Conservation (phyloP, 1,140 invertebrate species). For the Lordiphosa collinella region DNA sequence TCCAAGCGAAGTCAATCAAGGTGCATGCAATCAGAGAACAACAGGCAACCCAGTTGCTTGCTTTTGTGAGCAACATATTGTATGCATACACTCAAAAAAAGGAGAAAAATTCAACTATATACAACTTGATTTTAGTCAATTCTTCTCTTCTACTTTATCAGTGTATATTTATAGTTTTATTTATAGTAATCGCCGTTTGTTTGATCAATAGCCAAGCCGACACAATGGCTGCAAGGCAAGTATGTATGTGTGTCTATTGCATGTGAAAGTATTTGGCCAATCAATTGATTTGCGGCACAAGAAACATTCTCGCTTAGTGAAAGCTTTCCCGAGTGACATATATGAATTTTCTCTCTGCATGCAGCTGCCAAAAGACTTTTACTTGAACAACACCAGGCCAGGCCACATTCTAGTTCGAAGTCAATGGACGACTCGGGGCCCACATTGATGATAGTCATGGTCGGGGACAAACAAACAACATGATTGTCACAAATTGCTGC, state of each 20-base stretch:
- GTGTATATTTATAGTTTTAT: slow-evolving; percentile 2
- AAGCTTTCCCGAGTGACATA: slow-evolving; percentile 57
- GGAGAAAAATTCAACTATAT: too few species aligned
- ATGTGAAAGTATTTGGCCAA: slow-evolving; percentile 65
- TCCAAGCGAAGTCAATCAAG: slow-evolving; percentile 36
- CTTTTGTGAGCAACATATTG: slow-evolving; percentile 21
- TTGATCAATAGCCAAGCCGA: slow-evolving; percentile 59
- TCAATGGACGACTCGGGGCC: slow-evolving; percentile 11
- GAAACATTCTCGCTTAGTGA: slow-evolving; percentile 65
- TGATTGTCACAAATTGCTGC: slow-evolving; percentile 74
- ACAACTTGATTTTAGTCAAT: too few species aligned
- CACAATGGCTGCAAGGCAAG: slow-evolving; percentile 22
- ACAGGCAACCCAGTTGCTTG: slow-evolving; percentile 43
- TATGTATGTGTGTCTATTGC: slow-evolving; percentile 50
- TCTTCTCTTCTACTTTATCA: background rate
- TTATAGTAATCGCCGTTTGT: slow-evolving; percentile 43
- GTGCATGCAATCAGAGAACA: slow-evolving; percentile 47
- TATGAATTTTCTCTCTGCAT: slow-evolving; percentile 11
- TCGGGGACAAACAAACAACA: slow-evolving; percentile 35
- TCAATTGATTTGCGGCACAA: slow-evolving; percentile 43
- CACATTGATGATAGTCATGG: slow-evolving; percentile 32
- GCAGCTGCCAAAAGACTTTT: slow-evolving; percentile 44
- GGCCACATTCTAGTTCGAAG: slow-evolving; percentile 40
- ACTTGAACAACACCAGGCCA: slow-evolving; percentile 38
- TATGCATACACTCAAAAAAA: background rate